A percentile compares a stretch with the other conserved stretches of the same genome.
Conservation (phyloP, 2,888 invertebrate genomes). For the Brachyopa scutellaris region DNA sequence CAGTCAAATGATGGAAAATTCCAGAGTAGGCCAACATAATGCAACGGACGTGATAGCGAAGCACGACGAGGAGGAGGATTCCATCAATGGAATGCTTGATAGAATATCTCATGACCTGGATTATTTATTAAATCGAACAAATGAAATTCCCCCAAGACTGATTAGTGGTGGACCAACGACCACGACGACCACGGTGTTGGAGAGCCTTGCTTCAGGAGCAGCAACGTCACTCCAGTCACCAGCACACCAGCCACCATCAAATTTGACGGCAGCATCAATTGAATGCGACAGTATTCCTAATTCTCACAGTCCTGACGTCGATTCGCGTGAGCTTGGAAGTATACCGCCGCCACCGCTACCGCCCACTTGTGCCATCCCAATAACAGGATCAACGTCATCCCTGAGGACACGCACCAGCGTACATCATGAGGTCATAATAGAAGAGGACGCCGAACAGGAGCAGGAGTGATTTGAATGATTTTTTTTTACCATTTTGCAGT, state of each 20-base stretch:
- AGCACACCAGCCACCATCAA: slow-evolving; percentile 37
- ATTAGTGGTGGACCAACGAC: slow-evolving; percentile 47
- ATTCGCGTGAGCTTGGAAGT: slow-evolving; percentile 62
- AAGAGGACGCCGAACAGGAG: slow-evolving; percentile 76
- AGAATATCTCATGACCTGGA: slow-evolving; percentile 92
- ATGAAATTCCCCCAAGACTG: slow-evolving; percentile 76
- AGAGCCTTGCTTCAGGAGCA: slow-evolving; percentile 21
- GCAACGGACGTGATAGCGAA: slow-evolving; percentile 4
- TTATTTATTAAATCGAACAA: slow-evolving; percentile 88
- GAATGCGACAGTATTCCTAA: slow-evolving; percentile 58
- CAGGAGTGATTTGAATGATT: slow-evolving; percentile 67
- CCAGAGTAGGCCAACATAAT: not conserved
- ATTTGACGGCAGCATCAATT: slow-evolving; percentile 36
- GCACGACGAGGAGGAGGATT: slow-evolving; percentile 56
- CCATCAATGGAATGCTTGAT: slow-evolving; percentile 86
- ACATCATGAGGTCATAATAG: slow-evolving; percentile 76
- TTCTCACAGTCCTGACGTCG: slow-evolving; percentile 36
- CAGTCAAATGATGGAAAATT: slow-evolving; percentile 73
- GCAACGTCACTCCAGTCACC: slow-evolving; percentile 30
- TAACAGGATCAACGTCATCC: slow-evolving; percentile 71
- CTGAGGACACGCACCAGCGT: slow-evolving; percentile 74
- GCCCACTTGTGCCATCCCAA: slow-evolving; percentile 72
- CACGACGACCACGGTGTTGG: slow-evolving; percentile 19
- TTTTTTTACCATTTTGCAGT: slow-evolving; percentile 55
- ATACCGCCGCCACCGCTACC: slow-evolving; percentile 75